Evolutionary conservation across 2,888 invertebrate species (phyloP), one percentile per base, ranked within the genome.

Genomic region (Euphydryas editha): DNA sequence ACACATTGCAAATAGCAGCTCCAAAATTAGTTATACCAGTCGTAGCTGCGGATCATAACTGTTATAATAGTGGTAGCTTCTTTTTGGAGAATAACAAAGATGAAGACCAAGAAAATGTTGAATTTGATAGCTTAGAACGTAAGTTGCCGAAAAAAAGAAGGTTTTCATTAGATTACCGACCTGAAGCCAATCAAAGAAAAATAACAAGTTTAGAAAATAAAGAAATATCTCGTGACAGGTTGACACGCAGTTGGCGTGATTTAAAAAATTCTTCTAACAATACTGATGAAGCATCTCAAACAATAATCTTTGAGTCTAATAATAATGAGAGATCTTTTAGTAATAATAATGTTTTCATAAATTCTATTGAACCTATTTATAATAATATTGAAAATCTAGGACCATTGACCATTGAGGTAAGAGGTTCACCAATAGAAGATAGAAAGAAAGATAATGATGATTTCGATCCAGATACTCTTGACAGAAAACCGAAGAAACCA

Each of bases 381-480:
- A 91, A 93, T 69, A 93, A 94, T 63, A 65, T 87, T 24, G 79
- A 80, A 44, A 95, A 95, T 69, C 96, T 96, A 0, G 97, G 97
- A 4, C 95, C 96, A 69, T 90, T 97, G 76, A 96, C 97, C 11
- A 97, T 97, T 70, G 95, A 97, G 88, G 96, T 97, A 90, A 95
- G 84, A 94, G 97, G 87, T 85, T 95, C 80, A 93, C 95, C 96
- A 0, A 93, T 95, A 64, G 95, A 95, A 78, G 93, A 93, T 17
- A 93, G 93, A 67, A 94, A 95, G 44, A 94, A 95, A 59, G 94
- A 95, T 70, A 95, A 94, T 13, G 96, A 96, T 76, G 95, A 95
- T 66, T 97, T 97, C 79, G 97, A 97, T 81, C 97, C 97, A 0
- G 97, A 97, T 75, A 97, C 97, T 0, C 90, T 97, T 36, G 97